phyloP scores from a whole-genome alignment of 2,797 vertebrate genomes.

The Benthosema pterotum region DNA sequence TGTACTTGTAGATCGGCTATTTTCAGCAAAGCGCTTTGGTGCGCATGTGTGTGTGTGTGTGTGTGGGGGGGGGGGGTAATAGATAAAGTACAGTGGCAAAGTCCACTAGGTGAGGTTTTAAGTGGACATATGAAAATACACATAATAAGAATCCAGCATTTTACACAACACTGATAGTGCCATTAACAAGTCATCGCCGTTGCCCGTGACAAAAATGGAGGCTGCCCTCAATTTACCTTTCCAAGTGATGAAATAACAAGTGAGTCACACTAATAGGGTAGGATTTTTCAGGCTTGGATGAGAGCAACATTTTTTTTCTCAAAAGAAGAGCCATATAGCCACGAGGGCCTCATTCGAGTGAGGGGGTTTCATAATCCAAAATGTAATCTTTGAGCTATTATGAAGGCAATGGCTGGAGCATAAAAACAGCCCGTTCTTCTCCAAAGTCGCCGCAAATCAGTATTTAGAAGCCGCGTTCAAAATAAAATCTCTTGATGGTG shows the following conservation, averaged over 20 bases:
- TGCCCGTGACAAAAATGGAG: no score
- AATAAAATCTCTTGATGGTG: constrained; percentile 17
- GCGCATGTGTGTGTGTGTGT: no score
- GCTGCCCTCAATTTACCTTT: no score
- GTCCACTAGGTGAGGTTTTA: no score
- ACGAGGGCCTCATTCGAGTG: constrained; percentile 53
- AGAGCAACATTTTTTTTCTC: constrained; percentile 31
- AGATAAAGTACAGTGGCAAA: no score
- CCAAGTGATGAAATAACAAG: constrained; percentile 20
- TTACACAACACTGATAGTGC: no score
- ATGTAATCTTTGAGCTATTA: constrained; percentile 56
- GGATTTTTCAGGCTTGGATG: constrained; percentile 27
- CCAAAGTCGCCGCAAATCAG: constrained; percentile 37
- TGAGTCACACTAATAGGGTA: constrained; percentile 51
- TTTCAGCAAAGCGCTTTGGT: no score
- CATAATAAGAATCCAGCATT: no score
- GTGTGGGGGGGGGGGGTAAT: no score
- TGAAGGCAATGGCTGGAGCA: constrained; percentile 37
- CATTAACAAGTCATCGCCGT: no score
- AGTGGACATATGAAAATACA: no score
- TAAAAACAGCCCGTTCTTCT: constrained; percentile 32
- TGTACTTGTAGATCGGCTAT: no score
- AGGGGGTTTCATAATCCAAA: constrained; percentile 50
- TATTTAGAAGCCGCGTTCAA: constrained; percentile 18
- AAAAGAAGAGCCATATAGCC: constrained; percentile 45